phyloP scores from a whole-genome alignment of 2,888 invertebrate species.

The Cephus pulcher region DNA sequence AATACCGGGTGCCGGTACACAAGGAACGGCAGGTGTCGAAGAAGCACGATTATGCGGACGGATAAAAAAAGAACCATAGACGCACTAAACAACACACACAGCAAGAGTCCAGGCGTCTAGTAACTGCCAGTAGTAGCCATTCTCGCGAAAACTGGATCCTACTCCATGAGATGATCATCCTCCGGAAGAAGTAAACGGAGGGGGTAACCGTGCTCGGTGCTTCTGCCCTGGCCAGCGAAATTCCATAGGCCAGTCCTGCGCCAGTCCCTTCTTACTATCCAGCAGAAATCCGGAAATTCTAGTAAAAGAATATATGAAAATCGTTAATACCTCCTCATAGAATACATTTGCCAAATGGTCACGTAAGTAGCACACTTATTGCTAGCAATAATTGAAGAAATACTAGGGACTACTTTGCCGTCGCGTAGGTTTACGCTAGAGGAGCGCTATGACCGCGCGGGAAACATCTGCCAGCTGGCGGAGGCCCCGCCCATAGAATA shows the following conservation, averaged over 20 bases:
- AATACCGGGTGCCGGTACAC: not conserved
- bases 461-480: constrained; percentile 73
- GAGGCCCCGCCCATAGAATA: constrained; percentile 69
- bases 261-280: not conserved
- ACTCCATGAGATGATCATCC: not conserved
- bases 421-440: constrained; percentile 57
- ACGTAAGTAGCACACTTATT: not conserved
- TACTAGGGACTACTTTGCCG: constrained; percentile 48
- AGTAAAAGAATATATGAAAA: not conserved
- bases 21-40: not conserved
- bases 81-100: not conserved
- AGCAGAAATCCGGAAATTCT: not conserved
- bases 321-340: not conserved
- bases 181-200: constrained; percentile 5
- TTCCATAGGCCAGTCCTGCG: constrained; percentile 40
- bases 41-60: not conserved
- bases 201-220: constrained; percentile 26
- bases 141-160: not conserved
- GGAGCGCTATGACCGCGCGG: constrained; percentile 60
- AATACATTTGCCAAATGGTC: not conserved
- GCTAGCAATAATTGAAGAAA: not conserved
- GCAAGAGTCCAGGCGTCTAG: not conserved
- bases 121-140: not conserved
- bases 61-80: not conserved
- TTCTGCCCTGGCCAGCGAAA: constrained; percentile 45